Evolutionary conservation across 2,888 invertebrate genomes (phyloP), one percentile per base, ranked within the genome.

Genomic region (Spisula solida): DNA sequence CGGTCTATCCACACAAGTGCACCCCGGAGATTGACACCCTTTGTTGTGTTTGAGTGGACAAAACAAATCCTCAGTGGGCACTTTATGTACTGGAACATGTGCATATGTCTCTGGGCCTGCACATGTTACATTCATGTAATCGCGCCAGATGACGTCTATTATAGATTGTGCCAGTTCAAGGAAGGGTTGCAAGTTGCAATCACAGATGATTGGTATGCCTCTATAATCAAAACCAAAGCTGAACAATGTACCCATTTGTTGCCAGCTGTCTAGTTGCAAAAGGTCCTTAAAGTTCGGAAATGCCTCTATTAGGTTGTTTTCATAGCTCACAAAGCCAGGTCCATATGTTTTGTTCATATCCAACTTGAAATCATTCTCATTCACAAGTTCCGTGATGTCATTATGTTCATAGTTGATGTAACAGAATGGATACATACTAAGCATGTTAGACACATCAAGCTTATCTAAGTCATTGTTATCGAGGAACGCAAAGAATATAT

Each of bases 391-490:
- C 0, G 51, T 86, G 25, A 92, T 92, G 70, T 86, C 47, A 81
- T 92, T 92, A n/a, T 78, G 47, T 14, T 79, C 66, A 75, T 82
- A 90, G 29, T 86, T 47, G 16, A 86, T 78, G 2, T 60, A 5
- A 80, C 92, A 92, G 51, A 92, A 89, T 16, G 87, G 86, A n/a
- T 87, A 51, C 25, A 87, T 51, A 55, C 82, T 79, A 18, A 88
- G 70, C 41, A 83, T 78, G 79, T 92, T 90, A 20, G 87, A 83
- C 1, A 90, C 82, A 75, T 92, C 92, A 16, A 88, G 51, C 25
- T 12, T 66, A 18, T 60, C 31, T 51, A 86, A 25, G 41, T 48
- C 51, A 86, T 86, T 86, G 12, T 47, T 12, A 31, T 34, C 34
- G 18, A 86, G 55, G 47, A 81, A 18, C 1, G 81, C 78, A 29